A percentile compares a stretch with the other conserved stretches of the same genome.
phyloP scores from a whole-genome alignment of 2,888 invertebrate species.

The Pollenia amentaria region DNA sequence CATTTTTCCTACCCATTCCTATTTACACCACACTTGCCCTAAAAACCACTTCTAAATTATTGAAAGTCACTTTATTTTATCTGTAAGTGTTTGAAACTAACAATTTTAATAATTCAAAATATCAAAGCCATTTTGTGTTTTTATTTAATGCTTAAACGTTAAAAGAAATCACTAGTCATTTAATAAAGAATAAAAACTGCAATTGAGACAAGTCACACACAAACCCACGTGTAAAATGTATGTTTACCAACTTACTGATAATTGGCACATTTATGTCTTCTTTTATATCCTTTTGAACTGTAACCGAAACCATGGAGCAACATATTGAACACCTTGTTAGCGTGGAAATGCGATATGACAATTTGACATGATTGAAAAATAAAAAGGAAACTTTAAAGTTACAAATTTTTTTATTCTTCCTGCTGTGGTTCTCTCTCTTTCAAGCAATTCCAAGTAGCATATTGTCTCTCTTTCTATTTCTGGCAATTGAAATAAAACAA shows the following conservation, averaged over 20 bases:
- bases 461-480: background rate
- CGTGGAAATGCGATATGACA: conserved; percentile 72
- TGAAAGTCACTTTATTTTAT: conserved; percentile 29
- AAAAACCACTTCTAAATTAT: background rate
- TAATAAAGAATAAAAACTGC: conserved; percentile 2
- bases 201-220: background rate
- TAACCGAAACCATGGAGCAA: conserved; percentile 42
- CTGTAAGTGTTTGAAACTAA: conserved; percentile 19
- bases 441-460: background rate
- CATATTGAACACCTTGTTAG: conserved; percentile 72
- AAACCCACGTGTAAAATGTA: conserved; percentile 5
- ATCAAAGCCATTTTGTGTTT: background rate
- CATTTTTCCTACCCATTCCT: too few species aligned
- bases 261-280: conserved; percentile 72
- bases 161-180: background rate
- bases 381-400: conserved; percentile 65
- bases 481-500: background rate
- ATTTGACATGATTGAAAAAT: conserved; percentile 73
- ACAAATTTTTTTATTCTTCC: background rate
- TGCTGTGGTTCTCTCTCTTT: background rate
- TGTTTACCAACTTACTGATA: conserved; percentile 58
- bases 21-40: too few species aligned
- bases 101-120: conserved; percentile 2
- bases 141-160: background rate
- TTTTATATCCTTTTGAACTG: conserved; percentile 67